Percentiles rank a stretch among this genome's conserved stretches.
These are phyloP conservation scores for Ahaetulla prasina DNA, from an alignment of 2,113 vertebrate species.

Conservation along the genomic window DNA sequence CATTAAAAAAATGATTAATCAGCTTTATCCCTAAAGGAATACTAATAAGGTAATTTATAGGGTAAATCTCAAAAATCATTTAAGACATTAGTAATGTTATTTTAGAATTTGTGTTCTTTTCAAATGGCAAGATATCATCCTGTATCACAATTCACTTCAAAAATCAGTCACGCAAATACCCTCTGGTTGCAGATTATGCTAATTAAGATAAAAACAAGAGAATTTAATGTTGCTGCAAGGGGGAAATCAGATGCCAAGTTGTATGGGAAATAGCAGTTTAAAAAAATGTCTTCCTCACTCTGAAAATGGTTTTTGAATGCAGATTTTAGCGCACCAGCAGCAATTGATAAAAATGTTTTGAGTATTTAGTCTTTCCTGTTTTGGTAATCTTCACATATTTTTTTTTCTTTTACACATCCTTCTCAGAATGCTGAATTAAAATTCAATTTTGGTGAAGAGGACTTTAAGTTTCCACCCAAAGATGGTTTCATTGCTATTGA, in stretches of 20 bases:
- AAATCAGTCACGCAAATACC: neutral
- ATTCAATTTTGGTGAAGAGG: constrained; percentile 95
- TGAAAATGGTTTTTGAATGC: neutral
- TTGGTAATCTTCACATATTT: neutral
- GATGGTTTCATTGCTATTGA: constrained; percentile 81
- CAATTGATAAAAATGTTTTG: neutral
- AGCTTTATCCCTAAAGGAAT: neutral
- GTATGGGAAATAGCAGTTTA: neutral
- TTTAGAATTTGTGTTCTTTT: neutral
- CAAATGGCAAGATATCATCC: neutral
- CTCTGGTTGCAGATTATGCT: neutral
- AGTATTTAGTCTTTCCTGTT: neutral
- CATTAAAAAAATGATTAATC: neutral
- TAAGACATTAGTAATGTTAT: neutral
- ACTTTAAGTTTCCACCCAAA: constrained; percentile 88
- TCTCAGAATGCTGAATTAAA: constrained; percentile 91
- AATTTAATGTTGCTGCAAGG: neutral
- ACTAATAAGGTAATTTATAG: neutral
- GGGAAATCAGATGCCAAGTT: neutral
- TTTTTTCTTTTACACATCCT: neutral
- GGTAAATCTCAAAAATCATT: neutral
- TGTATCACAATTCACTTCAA: neutral
- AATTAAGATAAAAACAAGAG: neutral
- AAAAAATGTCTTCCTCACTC: neutral
- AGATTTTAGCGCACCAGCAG: neutral